Evolutionary conservation across 2,797 vertebrate genomes (phyloP), one percentile per base, ranked within the genome.

Genomic region (Myotis daubentonii): DNA sequence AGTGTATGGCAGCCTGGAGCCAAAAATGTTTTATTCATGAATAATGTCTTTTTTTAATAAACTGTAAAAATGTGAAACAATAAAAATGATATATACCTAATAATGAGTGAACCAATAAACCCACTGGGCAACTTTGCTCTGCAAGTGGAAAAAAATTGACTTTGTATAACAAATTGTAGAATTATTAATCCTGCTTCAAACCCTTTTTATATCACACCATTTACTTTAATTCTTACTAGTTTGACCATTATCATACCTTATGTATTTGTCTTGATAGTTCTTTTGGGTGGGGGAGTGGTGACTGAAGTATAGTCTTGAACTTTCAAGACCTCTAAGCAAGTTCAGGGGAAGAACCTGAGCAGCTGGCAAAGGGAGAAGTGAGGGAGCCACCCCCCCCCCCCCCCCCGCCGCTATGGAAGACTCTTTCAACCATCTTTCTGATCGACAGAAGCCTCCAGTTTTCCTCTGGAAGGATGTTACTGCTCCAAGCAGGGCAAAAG

Each of bases 41-140:
- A 93, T 97, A n/a, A 98, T 98, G 89, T 92, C 44, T 96, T 97
- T 97, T 97, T 98, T 95, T 28, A 98, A 98, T 98, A 98, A 98
- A 98, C 98, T 97, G 97, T 98, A 98, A 98, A 98, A 98, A 98
- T 98, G 96, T 97, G 97, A 98, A 98, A 98, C 96, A 98, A 98
- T 98, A 98, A 98, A 98, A 98, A 94, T 98, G 98, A 98, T 98
- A 98, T 98, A 98, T 98, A 98, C 96, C 97, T 97, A 98, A 98
- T 98, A 98, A 98, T 98, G 97, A 98, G 96, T 97, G 94, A 98
- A 96, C 97, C 97, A 97, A 97, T 98, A 98, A 98, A 98, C 97
- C 98, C 98, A 98, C 96, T 47, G 97, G 98, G 97, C 97, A 98
- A 98, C 97, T 98, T 97, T 96, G 96, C 96, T 98, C 97, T 97